A percentile compares a stretch with the other conserved stretches of the same genome.
phyloP scores from a whole-genome alignment of 2,797 vertebrate genomes.

The Amphiprion clarkii region DNA sequence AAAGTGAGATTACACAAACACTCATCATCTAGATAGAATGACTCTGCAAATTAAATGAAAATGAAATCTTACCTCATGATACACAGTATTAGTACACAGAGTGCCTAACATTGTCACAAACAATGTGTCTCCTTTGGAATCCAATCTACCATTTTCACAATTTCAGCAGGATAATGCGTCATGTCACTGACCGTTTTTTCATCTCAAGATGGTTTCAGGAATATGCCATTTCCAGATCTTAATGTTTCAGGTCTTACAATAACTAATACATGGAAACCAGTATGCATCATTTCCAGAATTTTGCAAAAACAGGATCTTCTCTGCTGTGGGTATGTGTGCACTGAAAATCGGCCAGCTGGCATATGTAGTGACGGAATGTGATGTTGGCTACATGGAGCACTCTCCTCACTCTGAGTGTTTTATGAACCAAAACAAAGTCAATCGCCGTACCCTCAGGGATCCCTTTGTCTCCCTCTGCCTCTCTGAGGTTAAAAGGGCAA shows the following conservation, averaged over 20 bases:
- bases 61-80: neutral
- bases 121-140: neutral
- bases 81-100: neutral
- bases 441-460: slow-evolving; percentile 44
- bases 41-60: neutral
- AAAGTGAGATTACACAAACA: neutral
- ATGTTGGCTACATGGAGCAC: slow-evolving; percentile 5
- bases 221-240: neutral
- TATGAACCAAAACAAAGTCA: slow-evolving; percentile 60
- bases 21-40: neutral
- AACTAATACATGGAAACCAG: neutral
- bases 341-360: neutral
- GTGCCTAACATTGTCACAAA: neutral
- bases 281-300: neutral
- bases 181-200: too few species aligned
- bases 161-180: slow-evolving; percentile 3
- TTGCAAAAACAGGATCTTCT: neutral
- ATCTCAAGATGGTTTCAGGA: neutral
- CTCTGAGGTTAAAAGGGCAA: slow-evolving; percentile 62
- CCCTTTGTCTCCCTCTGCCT: slow-evolving; percentile 43
- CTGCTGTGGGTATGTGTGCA: neutral
- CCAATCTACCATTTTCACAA: neutral
- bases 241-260: neutral
- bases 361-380: neutral
- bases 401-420: slow-evolving; percentile 42